Evolutionary conservation across 2,113 vertebrate genomes (phyloP).

Genomic region (Phylloscopus whistleri): DNA sequence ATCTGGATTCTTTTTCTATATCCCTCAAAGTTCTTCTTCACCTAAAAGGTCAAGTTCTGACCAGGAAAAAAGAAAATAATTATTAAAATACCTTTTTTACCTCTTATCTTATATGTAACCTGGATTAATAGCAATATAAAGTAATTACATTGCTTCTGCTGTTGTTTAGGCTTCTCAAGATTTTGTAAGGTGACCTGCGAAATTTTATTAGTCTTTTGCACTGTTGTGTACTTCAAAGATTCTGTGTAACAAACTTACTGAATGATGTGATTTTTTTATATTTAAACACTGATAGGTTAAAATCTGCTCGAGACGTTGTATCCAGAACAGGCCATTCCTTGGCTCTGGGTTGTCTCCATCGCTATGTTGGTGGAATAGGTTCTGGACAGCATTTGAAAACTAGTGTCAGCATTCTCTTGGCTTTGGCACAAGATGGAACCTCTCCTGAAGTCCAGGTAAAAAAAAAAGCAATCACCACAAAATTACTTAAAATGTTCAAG

Average conservation of each 20-base stretch:
- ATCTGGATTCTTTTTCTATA: background rate
- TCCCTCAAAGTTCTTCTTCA: background rate
- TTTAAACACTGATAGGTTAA: conserved; percentile 78
- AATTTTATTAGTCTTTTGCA: background rate
- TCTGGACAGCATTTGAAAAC: conserved; percentile 99
- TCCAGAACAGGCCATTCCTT: conserved; percentile 96
- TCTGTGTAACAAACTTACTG: background rate
- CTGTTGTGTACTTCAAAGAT: background rate
- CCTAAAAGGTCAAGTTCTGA: background rate
- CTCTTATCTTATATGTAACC: background rate
- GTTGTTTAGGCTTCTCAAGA: background rate
- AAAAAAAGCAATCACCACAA: background rate
- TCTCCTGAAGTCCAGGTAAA: conserved; percentile 97
- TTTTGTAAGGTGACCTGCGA: background rate
- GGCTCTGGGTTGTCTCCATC: conserved; percentile 95
- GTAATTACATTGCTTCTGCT: background rate
- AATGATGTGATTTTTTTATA: background rate
- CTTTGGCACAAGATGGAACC: conserved; percentile 94
- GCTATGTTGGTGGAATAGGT: conserved; percentile 97
- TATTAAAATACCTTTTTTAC: background rate
- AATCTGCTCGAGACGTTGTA: conserved; percentile 96
- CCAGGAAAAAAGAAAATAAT: background rate
- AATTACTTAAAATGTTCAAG: background rate
- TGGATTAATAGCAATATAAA: background rate
- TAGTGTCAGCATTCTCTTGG: conserved; percentile 96